These are phyloP conservation scores for Agrilus cyanescens DNA, from an alignment of 2,888 invertebrate species.

Conservation along the genomic window DNA sequence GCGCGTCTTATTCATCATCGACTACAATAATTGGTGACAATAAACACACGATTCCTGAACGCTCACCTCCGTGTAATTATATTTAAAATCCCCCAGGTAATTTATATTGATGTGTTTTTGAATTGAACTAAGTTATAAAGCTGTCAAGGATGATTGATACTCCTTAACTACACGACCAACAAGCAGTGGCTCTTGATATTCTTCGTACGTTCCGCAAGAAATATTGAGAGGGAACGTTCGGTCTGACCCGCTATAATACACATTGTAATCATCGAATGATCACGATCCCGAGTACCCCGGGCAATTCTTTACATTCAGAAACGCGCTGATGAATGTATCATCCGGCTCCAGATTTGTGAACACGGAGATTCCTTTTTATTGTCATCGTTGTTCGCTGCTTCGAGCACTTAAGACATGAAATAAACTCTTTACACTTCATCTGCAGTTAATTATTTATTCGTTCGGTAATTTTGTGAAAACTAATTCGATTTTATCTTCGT, in stretches of 20 bases:
- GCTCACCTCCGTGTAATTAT: slow-evolving; percentile 26
- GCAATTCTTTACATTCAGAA: slow-evolving; percentile 13
- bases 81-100: slow-evolving; percentile 28
- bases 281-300: slow-evolving; percentile 18
- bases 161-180: slow-evolving; percentile 25
- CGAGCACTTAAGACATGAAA: too few relatives aligned
- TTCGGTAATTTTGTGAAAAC: too few relatives aligned
- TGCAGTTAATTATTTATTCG: too few relatives aligned
- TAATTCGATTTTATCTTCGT: too few relatives aligned
- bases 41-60: slow-evolving; percentile 23
- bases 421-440: too few relatives aligned
- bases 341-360: slow-evolving; percentile 2
- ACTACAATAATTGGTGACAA: slow-evolving; percentile 23
- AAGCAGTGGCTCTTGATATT: slow-evolving; percentile 8
- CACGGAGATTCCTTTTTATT: not conserved
- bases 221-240: slow-evolving; percentile 3
- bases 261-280: slow-evolving; percentile 25
- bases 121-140: slow-evolving; percentile 30
- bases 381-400: too few relatives aligned
- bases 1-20: slow-evolving; percentile 16
- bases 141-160: slow-evolving; percentile 31
- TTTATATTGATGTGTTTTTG: slow-evolving; percentile 29
- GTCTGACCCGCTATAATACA: slow-evolving; percentile 18
- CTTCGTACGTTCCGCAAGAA: slow-evolving; percentile 2
- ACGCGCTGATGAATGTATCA: slow-evolving; percentile 2